A percentile compares a stretch with the other conserved stretches of the same genome.
Conservation (phyloP, 2,888 invertebrate species). For the Epistrophe grossulariae region DNA sequence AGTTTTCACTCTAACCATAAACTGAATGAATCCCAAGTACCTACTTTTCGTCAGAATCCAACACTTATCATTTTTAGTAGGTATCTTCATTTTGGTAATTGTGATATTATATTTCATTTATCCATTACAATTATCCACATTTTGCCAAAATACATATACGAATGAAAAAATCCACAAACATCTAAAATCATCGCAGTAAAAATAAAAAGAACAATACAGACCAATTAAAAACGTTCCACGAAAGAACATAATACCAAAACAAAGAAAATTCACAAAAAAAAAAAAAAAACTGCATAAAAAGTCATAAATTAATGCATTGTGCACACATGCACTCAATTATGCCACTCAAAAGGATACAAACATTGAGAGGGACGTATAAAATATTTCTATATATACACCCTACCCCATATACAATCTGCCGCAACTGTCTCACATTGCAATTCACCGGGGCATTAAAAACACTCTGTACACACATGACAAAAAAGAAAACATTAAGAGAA, state of each 20-base stretch:
- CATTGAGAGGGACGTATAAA: slow-evolving; percentile 37
- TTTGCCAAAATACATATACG: background rate
- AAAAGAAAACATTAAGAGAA: background rate
- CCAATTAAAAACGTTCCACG: slow-evolving; percentile 33
- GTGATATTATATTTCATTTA: background rate
- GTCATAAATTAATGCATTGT: slow-evolving; percentile 74
- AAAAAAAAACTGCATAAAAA: slow-evolving; percentile 51
- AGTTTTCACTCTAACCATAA: too few relatives aligned
- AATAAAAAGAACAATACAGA: slow-evolving; percentile 12
- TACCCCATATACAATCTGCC: slow-evolving; percentile 29
- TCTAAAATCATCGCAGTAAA: background rate
- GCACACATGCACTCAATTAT: slow-evolving; percentile 76
- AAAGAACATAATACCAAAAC: background rate
- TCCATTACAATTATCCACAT: background rate
- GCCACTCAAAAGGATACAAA: slow-evolving; percentile 73
- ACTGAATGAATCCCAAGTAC: too few relatives aligned
- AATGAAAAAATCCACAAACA: slow-evolving; percentile 1
- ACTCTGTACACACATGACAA: slow-evolving; percentile 42
- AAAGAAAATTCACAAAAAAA: slow-evolving; percentile 16
- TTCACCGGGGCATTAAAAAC: slow-evolving; percentile 64
- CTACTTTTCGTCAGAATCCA: too few relatives aligned
- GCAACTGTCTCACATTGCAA: slow-evolving; percentile 63
- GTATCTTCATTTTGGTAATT: too few relatives aligned
- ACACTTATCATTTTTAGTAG: background rate
- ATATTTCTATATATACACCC: slow-evolving; percentile 25